These are phyloP conservation scores for Crocodylus rhombifer DNA, from an alignment of 2,797 vertebrate genomes.

Conservation along the genomic window DNA sequence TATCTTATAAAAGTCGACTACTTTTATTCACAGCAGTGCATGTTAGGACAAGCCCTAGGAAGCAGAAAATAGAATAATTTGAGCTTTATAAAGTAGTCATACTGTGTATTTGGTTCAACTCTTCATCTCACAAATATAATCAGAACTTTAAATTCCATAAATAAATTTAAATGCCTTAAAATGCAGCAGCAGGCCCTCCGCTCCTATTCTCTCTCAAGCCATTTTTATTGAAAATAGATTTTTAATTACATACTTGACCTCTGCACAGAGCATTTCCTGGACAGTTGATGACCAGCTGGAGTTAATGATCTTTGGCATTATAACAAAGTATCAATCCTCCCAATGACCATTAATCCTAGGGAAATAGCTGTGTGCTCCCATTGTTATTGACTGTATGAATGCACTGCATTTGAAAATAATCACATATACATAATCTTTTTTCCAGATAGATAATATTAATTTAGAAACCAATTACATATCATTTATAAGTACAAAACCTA, in stretches of 20 bases:
- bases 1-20: background rate
- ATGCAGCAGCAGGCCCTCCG: background rate
- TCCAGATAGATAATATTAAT: background rate
- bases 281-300: background rate
- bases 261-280: background rate
- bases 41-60: background rate
- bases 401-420: background rate
- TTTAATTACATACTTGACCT: background rate
- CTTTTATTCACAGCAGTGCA: background rate
- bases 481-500: background rate
- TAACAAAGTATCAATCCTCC: background rate
- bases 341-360: background rate
- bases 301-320: background rate
- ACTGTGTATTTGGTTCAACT: background rate
- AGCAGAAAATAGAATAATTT: background rate
- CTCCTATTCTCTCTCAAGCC: background rate
- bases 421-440: background rate
- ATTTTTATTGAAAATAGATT: background rate
- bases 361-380: background rate
- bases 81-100: background rate
- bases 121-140: background rate
- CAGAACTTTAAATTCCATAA: background rate
- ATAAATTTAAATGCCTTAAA: background rate
- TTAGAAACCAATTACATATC: background rate
- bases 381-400: background rate